Percentiles rank a stretch among this genome's conserved stretches.
Conservation (phyloP, 1,140 invertebrate species). For the Mactra quadrangularis region DNA sequence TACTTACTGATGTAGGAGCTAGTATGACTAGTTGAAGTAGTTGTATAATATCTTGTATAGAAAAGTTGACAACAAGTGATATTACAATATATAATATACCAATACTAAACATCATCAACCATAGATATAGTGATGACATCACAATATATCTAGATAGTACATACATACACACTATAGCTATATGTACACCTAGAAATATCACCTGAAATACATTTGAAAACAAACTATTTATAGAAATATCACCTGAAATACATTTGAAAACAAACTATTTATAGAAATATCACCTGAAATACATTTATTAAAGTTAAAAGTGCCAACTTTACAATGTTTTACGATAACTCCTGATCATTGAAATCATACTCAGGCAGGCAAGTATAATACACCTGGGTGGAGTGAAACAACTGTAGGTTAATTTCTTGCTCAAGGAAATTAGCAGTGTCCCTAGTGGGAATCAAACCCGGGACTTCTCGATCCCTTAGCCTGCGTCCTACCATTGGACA, state of each 20-base stretch:
- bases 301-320: not conserved
- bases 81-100: not conserved
- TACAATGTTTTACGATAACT: too few relatives aligned
- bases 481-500: too few relatives aligned
- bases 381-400: not conserved
- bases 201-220: conserved; percentile 13
- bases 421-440: too few relatives aligned
- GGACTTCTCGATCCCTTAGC: too few relatives aligned
- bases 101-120: not conserved
- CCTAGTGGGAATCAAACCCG: too few relatives aligned
- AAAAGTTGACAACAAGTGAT: not conserved
- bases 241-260: not conserved
- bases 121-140: not conserved
- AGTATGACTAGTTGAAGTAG: not conserved
- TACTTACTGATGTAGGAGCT: conserved; percentile 8
- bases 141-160: not conserved
- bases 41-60: not conserved
- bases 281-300: not conserved
- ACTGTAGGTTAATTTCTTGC: too few relatives aligned
- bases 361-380: not conserved
- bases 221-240: not conserved
- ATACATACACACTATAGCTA: not conserved
- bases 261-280: not conserved
- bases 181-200: conserved; percentile 13
- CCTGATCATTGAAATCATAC: too few relatives aligned